A percentile compares a stretch with the other conserved stretches of the same genome.
Conservation (phyloP, 2,888 invertebrate genomes). For the Dascillus cervinus region DNA sequence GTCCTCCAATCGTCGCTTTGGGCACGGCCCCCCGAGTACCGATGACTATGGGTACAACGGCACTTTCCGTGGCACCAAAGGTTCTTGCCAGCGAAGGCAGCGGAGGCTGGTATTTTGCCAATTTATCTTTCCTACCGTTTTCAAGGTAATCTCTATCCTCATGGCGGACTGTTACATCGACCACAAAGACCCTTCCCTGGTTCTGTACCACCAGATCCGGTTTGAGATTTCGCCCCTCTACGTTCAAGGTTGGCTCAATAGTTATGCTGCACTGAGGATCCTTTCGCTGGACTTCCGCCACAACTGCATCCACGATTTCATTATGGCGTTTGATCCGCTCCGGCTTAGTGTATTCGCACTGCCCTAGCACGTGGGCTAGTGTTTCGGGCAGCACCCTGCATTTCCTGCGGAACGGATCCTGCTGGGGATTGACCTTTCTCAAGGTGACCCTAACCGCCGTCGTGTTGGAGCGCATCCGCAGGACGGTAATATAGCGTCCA, state of each 20-base stretch:
- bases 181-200: constrained; percentile 22
- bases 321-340: constrained; percentile 21
- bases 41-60: constrained; percentile 29
- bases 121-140: constrained; percentile 21
- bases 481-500: constrained; percentile 24
- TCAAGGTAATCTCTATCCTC: constrained; percentile 18
- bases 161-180: constrained; percentile 26
- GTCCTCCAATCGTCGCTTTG: constrained; percentile 19
- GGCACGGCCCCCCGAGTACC: constrained; percentile 31
- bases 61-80: constrained; percentile 10
- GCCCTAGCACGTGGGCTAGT: constrained; percentile 28
- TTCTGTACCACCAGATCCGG: constrained; percentile 25
- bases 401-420: constrained; percentile 24
- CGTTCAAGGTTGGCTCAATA: constrained; percentile 13
- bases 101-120: constrained; percentile 21
- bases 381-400: constrained; percentile 27
- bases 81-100: constrained; percentile 15
- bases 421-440: constrained; percentile 19
- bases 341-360: constrained; percentile 19
- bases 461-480: constrained; percentile 26
- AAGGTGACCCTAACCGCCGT: constrained; percentile 21
- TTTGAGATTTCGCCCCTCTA: constrained; percentile 21
- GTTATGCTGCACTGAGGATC: constrained; percentile 13
- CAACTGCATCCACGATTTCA: constrained; percentile 18
- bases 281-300: constrained; percentile 7